Base-by-base conservation (phyloP, 2,113 vertebrate genomes). In the Plestiodon gilberti region DNA sequence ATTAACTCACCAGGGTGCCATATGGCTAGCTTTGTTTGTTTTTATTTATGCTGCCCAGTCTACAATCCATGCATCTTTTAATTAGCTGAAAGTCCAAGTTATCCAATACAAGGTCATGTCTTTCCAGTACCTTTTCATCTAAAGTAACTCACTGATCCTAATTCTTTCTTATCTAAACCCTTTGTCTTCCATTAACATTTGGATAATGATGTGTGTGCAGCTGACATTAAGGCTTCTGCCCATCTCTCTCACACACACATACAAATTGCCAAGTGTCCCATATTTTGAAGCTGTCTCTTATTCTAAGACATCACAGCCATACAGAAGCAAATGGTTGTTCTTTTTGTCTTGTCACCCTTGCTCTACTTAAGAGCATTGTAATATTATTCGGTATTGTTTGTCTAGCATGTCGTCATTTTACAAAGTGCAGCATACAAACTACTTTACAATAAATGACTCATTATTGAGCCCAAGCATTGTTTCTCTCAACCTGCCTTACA, bases 31-130 rank as follows among this genome's bases (percentile, higher is more conserved):
- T 81, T 67, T 48, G 83, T 73, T 80, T 61, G 0, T 55, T 92
- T 91, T 93, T 89, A 93, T 92, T 91, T 65, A 81, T 76, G 69
- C 61, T 88, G 91, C 81, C 79, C 70, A 75, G 86, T 93, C 57
- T 62, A 86, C 40, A 80, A 48, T 73, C 86, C 92, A 81, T 57
- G 76, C 76, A 86, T 92, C 88, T 70, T 87, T 82, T 71, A 88
- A 30, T 91, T 87, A 90, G 81, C 43, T 83, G 9, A 83, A 84
- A 84, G 71, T 87, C 84, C 14, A 57, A 89, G n/a, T 52, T 83
- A 73, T 43, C 18, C 69, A 65, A 79, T 79, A 84, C 87, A 80
- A 67, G 43, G 87, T 80, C 43, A 74, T 38, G 43, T 84, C 40
- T 80, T 78, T 62, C 40, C 55, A 64, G 55, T 81, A 43, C 55